Evolutionary conservation across 1,140 invertebrate species (phyloP), one percentile per base, ranked within the genome.

Genomic region (Cardiocondyla obscurior): DNA sequence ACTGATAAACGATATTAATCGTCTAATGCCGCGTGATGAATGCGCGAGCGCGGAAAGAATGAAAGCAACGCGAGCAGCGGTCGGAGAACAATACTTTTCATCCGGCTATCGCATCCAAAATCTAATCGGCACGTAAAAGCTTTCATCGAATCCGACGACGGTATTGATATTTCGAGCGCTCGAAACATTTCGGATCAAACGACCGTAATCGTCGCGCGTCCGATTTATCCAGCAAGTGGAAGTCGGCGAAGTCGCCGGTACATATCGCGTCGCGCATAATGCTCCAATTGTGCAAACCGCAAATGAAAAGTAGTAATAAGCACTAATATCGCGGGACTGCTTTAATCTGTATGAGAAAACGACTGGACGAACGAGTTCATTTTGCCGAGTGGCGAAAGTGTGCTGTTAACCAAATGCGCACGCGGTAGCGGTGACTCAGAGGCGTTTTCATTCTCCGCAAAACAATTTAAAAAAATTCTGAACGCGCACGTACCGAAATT

Each of bases 1-100:
- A 73, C 42, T 49, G 67, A 81, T 81, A 81, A 81, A 73, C 33
- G 51, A 58, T 44, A 57, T 49, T 58, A 73, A 81, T 81, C 39
- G 28, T 73, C n/a, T 46, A 62, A 64, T 42, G 62, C 46, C 42
- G 4, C 10, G 0, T 28, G 19, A 2, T n/a, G 6, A 33, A n/a
- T 25, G 33, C 5, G 16, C 16, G 39, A 10, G 30, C 30, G 49
- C 83, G 74, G 46, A 16, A 67, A 53, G 67, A 77, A 46, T 65
- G 39, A 46, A 67, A 53, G 46, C 33, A 46, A 77, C 28, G n/a
- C 33, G 74, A 77, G 33, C 19, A 19, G 10, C 49, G 19, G 42
- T 64, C 36, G 22, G n/a, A n/a, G n/a, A n/a, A n/a, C n/a, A n/a
- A n/a, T n/a, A n/a, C n/a, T n/a, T n/a, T n/a, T n/a, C n/a, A 67